Base-by-base conservation (phyloP, 53 echinoderm and acorn worm genomes). In the Echinometra lucunter region DNA sequence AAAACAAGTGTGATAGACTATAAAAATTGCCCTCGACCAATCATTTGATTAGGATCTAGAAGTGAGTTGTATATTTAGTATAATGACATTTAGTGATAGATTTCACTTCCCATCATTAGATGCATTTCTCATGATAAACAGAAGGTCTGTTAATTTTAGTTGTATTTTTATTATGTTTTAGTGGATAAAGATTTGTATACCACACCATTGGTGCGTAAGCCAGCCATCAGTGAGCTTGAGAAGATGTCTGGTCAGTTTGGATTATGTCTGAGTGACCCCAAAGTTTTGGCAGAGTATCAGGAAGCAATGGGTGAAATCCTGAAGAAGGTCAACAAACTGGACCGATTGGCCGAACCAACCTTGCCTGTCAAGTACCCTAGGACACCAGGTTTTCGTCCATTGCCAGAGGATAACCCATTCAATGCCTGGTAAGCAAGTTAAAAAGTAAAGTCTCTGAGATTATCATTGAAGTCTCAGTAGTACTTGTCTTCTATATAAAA, bases 281-380 rank as follows among this genome's bases (percentile, higher is more conserved):
- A 58, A 16, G 67, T 96, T 15, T 45, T 96, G 80, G 44, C 44
- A 1, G 53, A 72, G 15, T 97, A 96, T 45, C 95, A 94, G 37
- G 95, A 95, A 45, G 89, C 93, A 37, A 97, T 97, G 89, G 94
- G 91, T 37, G 82, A 44, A 2, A 94, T 92, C 25, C 63, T 95
- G 60, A 70, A 94, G 45, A 92, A 93, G 37, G 44, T 96, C 35
- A 88, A 85, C 82, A 94, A 66, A 28, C 55, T 95, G 23, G 95
- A 96, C 60, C 82, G 92, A 30, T 63, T 96, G 74, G 92, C 97
- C 42, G 97, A 97, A 42, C 97, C 97, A 1, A 96, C 95, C 53
- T 66, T 96, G 63, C 97, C 97, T 9, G 96, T 96, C 75, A 97
- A 96, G 55, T 97, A 97, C 66, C 97, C 97, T 45, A 78, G 97